Evolutionary conservation across 2,888 invertebrate species (phyloP).

Genomic region (Tiphia femorata): DNA sequence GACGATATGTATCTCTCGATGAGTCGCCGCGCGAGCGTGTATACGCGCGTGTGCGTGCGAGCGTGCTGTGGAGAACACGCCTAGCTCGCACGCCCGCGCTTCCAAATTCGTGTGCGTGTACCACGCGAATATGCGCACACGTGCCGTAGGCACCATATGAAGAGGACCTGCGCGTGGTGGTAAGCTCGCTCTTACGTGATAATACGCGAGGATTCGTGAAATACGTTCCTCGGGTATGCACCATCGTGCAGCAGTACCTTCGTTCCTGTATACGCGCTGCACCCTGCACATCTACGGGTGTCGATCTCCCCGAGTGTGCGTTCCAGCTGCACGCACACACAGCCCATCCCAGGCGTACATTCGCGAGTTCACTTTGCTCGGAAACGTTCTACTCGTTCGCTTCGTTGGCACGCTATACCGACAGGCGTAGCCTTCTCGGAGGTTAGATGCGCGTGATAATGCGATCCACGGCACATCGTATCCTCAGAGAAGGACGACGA

Average conservation of each 20-base stretch:
- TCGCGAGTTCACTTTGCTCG: slow-evolving; percentile 34
- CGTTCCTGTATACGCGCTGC: too few species aligned
- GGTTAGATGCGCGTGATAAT: slow-evolving; percentile 51
- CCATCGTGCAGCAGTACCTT: too few species aligned
- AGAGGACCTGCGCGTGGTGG: too few species aligned
- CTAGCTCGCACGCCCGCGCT: slow-evolving; percentile 1
- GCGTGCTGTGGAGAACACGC: background rate
- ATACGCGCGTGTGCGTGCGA: slow-evolving; percentile 8
- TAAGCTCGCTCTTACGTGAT: too few species aligned
- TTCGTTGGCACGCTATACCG: slow-evolving; percentile 36
- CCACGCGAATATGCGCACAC: too few species aligned
- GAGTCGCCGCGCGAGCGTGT: slow-evolving; percentile 9
- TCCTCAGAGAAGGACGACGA: slow-evolving; percentile 29
- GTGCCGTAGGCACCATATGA: too few species aligned
- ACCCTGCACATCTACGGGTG: too few species aligned
- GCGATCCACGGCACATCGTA: slow-evolving; percentile 47
- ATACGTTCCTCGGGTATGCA: too few species aligned
- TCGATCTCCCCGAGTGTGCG: too few species aligned
- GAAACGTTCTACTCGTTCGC: slow-evolving; percentile 30
- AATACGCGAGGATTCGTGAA: too few species aligned
- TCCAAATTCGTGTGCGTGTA: too few species aligned
- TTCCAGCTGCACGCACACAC: too few species aligned
- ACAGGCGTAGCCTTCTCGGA: slow-evolving; percentile 49
- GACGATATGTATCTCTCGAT: slow-evolving; percentile 41
- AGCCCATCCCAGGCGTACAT: slow-evolving; percentile 23